These are phyloP conservation scores for Catharus bicknelli DNA, from an alignment of 2,113 vertebrate genomes.

Conservation along the genomic window DNA sequence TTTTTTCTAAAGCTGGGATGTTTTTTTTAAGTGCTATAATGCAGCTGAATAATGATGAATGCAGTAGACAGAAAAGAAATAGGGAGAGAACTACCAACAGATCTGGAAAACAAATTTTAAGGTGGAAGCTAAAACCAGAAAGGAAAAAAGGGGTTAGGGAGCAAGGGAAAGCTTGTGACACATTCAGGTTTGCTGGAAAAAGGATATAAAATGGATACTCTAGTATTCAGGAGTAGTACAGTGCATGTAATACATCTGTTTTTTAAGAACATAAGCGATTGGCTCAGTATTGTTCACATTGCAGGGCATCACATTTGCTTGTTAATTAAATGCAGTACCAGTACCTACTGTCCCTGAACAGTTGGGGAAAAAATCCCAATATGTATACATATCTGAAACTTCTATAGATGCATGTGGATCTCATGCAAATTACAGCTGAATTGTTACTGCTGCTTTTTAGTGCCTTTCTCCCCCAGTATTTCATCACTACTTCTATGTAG, in stretches of 20 bases:
- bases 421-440: constrained; percentile 52
- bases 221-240: constrained; percentile 41
- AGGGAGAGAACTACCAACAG: constrained; percentile 43
- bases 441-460: constrained; percentile 38
- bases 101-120: constrained; percentile 72
- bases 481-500: background rate
- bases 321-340: constrained; percentile 79
- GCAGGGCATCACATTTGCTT: constrained; percentile 74
- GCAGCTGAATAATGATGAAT: constrained; percentile 92
- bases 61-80: constrained; percentile 73
- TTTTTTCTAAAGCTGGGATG: constrained; percentile 68
- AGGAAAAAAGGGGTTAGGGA: constrained; percentile 11
- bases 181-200: constrained; percentile 49
- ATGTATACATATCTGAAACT: constrained; percentile 68
- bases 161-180: constrained; percentile 19
- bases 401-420: constrained; percentile 52
- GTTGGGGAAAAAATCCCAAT: constrained; percentile 55
- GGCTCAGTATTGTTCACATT: constrained; percentile 71
- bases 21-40: constrained; percentile 83
- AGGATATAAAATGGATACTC: constrained; percentile 55
- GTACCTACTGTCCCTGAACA: constrained; percentile 69
- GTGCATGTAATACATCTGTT: constrained; percentile 68
- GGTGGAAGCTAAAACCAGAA: constrained; percentile 53
- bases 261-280: constrained; percentile 63
- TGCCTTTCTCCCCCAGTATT: background rate